phyloP scores from a whole-genome alignment of 2,113 vertebrate species.

The Polypterus senegalus region DNA sequence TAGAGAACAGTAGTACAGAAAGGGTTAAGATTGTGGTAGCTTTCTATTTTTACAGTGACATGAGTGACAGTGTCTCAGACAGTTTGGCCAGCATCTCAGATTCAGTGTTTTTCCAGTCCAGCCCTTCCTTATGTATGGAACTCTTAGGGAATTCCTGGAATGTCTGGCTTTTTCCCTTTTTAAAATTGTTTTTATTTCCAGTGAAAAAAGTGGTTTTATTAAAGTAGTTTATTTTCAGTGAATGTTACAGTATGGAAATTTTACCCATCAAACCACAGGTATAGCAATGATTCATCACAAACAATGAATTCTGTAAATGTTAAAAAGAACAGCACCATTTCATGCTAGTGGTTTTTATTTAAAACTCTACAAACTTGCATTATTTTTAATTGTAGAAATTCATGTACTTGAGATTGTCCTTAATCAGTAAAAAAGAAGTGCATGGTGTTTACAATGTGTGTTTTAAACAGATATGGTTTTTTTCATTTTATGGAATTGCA shows the following conservation, averaged over 20 bases:
- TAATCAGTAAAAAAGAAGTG: too few species aligned
- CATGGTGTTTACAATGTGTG: too few species aligned
- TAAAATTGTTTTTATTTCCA: slow-evolving; percentile 53
- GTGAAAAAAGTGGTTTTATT: slow-evolving; percentile 22
- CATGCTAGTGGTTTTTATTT: too few species aligned
- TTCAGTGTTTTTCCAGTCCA: slow-evolving; percentile 77
- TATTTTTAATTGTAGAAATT: too few species aligned
- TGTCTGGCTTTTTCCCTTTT: slow-evolving; percentile 68
- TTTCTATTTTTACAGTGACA: slow-evolving; percentile 50
- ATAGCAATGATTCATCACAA: neutral
- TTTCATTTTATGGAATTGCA: too few species aligned
- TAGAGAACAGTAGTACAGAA: slow-evolving; percentile 24
- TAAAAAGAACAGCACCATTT: neutral
- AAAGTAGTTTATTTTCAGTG: slow-evolving; percentile 5
- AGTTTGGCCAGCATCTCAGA: slow-evolving; percentile 64
- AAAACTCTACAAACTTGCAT: too few species aligned
- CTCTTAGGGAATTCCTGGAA: slow-evolving; percentile 80
- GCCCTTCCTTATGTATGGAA: slow-evolving; percentile 67
- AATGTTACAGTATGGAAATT: slow-evolving; percentile 13
- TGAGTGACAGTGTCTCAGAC: slow-evolving; percentile 72
- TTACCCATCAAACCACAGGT: neutral
- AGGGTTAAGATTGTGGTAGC: slow-evolving; percentile 46
- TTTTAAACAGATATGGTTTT: too few species aligned
- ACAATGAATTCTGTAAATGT: neutral
- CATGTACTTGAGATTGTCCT: too few species aligned